A percentile compares a stretch with the other conserved stretches of the same genome.
These are phyloP conservation scores for Rhinogobio ventralis DNA, from an alignment of 2,797 vertebrate species.

Conservation along the genomic window DNA sequence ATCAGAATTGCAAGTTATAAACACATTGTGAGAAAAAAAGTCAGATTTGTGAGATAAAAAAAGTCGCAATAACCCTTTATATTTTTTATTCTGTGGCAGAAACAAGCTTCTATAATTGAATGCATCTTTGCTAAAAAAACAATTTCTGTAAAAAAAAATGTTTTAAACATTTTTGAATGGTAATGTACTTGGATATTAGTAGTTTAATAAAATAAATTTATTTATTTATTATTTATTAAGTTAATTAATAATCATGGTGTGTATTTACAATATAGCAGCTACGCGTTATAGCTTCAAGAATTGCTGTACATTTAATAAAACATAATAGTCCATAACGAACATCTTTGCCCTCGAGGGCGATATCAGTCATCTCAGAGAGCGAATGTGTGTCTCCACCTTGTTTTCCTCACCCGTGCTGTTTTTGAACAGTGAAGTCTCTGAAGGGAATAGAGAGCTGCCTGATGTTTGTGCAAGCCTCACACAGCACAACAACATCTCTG, in stretches of 20 bases:
- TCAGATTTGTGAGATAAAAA: too few species aligned
- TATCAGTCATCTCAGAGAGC: slow-evolving; percentile 17
- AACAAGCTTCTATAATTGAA: too few species aligned
- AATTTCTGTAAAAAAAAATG: background rate
- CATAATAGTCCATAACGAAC: background rate
- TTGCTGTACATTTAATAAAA: background rate
- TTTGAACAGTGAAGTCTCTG: slow-evolving; percentile 53
- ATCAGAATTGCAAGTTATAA: too few species aligned
- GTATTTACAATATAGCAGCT: background rate
- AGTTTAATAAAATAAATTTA: background rate
- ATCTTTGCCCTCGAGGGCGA: slow-evolving; percentile 4
- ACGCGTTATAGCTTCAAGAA: background rate
- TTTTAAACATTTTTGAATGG: background rate
- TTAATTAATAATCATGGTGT: background rate
- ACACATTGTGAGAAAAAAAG: too few species aligned
- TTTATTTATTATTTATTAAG: background rate
- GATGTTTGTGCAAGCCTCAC: slow-evolving; percentile 49
- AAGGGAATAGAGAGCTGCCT: slow-evolving; percentile 47
- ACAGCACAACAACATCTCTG: slow-evolving; percentile 43
- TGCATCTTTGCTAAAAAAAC: background rate
- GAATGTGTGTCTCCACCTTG: slow-evolving; percentile 43
- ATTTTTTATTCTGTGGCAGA: too few species aligned
- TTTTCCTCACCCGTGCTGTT: slow-evolving; percentile 54
- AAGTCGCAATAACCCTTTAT: too few species aligned
- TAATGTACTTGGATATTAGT: background rate